These are phyloP conservation scores for Planiliza haematocheilus DNA, from an alignment of 2,113 vertebrate species.

Conservation along the genomic window DNA sequence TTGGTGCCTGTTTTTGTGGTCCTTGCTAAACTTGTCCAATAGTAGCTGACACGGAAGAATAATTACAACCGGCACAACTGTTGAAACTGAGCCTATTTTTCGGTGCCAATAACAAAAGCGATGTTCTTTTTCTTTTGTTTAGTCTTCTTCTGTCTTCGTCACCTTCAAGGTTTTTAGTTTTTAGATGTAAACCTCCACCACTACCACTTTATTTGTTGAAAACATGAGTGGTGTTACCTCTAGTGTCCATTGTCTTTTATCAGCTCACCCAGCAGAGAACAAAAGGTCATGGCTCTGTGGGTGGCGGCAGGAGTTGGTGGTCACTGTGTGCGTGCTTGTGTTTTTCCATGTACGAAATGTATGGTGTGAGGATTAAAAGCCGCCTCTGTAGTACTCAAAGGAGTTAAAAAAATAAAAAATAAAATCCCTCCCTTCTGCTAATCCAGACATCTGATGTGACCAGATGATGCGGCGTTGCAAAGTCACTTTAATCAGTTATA, in stretches of 20 bases:
- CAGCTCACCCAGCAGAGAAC: conserved; percentile 47
- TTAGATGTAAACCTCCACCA: too few relatives aligned
- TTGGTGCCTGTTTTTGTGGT: too few relatives aligned
- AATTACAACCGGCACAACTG: too few relatives aligned
- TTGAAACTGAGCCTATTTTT: too few relatives aligned
- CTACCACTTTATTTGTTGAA: too few relatives aligned
- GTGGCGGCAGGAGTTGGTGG: conserved; percentile 18
- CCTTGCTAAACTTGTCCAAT: too few relatives aligned
- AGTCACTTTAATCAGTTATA: conserved; percentile 83
- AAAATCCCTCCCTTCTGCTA: conserved; percentile 54
- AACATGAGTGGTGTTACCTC: too few relatives aligned
- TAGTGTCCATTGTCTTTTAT: conserved; percentile 39
- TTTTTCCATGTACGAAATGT: conserved; percentile 16
- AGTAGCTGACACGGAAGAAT: too few relatives aligned
- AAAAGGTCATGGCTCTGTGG: conserved; percentile 58
- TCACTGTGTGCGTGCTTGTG: conserved; percentile 1
- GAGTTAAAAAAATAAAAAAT: conserved; percentile 25
- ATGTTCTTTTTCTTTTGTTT: too few relatives aligned
- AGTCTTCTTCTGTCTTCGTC: too few relatives aligned
- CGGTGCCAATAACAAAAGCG: too few relatives aligned
- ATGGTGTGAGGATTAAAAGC: conserved; percentile 58
- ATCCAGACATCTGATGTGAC: conserved; percentile 70
- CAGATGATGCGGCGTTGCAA: conserved; percentile 74
- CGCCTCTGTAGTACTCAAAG: conserved; percentile 36
- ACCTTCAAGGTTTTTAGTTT: too few relatives aligned